These are phyloP conservation scores for Sciaenops ocellatus DNA, from an alignment of 2,797 vertebrate species.

Conservation along the genomic window DNA sequence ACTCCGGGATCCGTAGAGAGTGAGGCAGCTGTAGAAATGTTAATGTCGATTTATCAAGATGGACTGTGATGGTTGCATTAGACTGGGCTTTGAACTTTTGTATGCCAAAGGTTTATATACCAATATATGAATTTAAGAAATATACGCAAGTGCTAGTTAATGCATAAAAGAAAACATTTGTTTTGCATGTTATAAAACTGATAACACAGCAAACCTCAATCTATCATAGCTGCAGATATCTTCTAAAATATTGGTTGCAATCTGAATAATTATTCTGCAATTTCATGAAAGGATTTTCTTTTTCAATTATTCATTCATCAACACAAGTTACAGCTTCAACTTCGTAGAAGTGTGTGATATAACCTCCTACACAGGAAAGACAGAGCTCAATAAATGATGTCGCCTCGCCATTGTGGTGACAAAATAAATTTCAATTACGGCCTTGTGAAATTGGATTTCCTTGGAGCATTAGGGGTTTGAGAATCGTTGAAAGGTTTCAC, in stretches of 20 bases:
- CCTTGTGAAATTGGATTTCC: constrained; percentile 85
- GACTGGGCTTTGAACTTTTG: constrained; percentile 18
- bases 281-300: constrained; percentile 41
- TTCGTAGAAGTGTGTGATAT: constrained; percentile 32
- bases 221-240: constrained; percentile 3
- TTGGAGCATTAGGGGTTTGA: constrained; percentile 78
- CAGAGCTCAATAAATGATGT: constrained; percentile 74
- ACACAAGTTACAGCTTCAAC: constrained; percentile 50
- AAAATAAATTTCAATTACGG: constrained; percentile 87
- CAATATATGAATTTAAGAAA: constrained; percentile 1
- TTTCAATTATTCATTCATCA: constrained; percentile 60
- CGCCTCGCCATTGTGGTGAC: constrained; percentile 70
- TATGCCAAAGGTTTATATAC: not conserved
- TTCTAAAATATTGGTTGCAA: constrained; percentile 8
- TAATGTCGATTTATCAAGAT: constrained; percentile 70
- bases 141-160: not conserved
- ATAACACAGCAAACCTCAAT: constrained; percentile 1
- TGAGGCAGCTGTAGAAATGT: constrained; percentile 62
- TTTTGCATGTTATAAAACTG: not conserved
- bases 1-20: constrained; percentile 73
- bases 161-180: not conserved
- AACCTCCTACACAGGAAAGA: constrained; percentile 47
- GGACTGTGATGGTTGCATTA: constrained; percentile 53
- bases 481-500: constrained; percentile 75
- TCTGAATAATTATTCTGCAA: constrained; percentile 55